These are phyloP conservation scores for Sebastes miniatus DNA, from an alignment of 2,797 vertebrate genomes.

Conservation along the genomic window DNA sequence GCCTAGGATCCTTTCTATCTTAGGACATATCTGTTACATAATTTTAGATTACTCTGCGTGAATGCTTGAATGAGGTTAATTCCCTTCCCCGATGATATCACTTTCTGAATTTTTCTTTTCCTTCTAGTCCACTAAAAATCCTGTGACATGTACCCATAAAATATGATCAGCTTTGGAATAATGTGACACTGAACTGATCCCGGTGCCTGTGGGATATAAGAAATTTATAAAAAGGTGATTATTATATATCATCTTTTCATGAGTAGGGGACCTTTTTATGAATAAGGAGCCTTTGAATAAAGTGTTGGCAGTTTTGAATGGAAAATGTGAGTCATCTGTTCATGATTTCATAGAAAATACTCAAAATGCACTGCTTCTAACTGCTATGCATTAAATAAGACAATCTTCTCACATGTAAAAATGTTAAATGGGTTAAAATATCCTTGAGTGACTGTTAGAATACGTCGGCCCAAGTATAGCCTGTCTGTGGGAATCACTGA, in stretches of 20 bases:
- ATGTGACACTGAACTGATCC: conserved; percentile 12
- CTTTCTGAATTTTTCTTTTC: conserved; percentile 27
- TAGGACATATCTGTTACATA: conserved; percentile 42
- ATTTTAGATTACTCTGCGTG: conserved; percentile 46
- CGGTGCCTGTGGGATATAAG: conserved; percentile 13
- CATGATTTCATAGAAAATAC: background rate
- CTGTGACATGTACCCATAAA: conserved; percentile 29
- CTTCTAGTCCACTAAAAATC: conserved; percentile 11
- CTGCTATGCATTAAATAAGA: background rate
- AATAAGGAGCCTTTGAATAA: conserved; percentile 2
- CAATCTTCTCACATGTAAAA: conserved; percentile 2
- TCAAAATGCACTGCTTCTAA: background rate
- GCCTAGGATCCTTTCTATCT: conserved; percentile 29
- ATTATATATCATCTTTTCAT: conserved; percentile 2
- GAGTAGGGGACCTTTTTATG: background rate
- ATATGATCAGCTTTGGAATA: conserved; percentile 27
- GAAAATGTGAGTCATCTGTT: background rate
- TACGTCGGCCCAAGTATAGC: background rate
- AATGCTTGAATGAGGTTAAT: conserved; percentile 53
- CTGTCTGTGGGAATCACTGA: conserved; percentile 41
- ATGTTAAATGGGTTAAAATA: conserved; percentile 21
- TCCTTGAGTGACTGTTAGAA: conserved; percentile 4
- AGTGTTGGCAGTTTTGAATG: background rate
- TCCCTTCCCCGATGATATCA: conserved; percentile 23
- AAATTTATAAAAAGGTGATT: conserved; percentile 12